A percentile compares a stretch with the other conserved stretches of the same genome.
These are phyloP conservation scores for Ferdinandea cuprea DNA, from an alignment of 2,888 invertebrate species.

Conservation along the genomic window DNA sequence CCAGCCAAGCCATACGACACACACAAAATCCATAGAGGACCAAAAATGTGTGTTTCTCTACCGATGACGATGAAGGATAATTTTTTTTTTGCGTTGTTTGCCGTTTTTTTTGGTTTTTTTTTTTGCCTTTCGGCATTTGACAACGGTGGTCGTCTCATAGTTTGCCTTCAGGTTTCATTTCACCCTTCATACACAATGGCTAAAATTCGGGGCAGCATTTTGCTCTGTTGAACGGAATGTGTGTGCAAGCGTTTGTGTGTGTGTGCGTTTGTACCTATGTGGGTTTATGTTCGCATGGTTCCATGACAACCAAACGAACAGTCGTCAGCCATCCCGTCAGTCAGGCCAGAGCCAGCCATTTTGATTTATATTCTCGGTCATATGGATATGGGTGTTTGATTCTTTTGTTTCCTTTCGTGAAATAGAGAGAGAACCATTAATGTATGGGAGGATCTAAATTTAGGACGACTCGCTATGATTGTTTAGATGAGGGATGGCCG, in stretches of 20 bases:
- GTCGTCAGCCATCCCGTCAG: constrained; percentile 79
- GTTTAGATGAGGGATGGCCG: constrained; percentile 8
- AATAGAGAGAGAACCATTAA: constrained; percentile 75
- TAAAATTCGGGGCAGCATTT: constrained; percentile 59
- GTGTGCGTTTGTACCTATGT: constrained; percentile 14
- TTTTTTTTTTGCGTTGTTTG: constrained; percentile 35
- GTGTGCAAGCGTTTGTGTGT: neutral
- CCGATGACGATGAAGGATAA: constrained; percentile 52
- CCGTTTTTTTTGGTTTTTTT: constrained; percentile 39
- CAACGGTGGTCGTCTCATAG: constrained; percentile 65
- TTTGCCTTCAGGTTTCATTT: constrained; percentile 67
- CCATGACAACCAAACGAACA: constrained; percentile 82
- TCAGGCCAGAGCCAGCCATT: constrained; percentile 82
- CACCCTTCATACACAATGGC: constrained; percentile 67
- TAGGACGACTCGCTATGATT: constrained; percentile 51
- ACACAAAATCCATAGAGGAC: constrained; percentile 68
- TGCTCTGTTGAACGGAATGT: constrained; percentile 21
- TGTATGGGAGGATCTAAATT: constrained; percentile 77
- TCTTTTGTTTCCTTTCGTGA: constrained; percentile 69
- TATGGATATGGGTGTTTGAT: constrained; percentile 80
- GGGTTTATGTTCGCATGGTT: constrained; percentile 56
- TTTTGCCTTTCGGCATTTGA: constrained; percentile 69
- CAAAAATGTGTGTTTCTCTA: constrained; percentile 46
- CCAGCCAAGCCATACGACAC: constrained; percentile 37
- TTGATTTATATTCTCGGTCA: constrained; percentile 83